Evolutionary conservation across 2,888 invertebrate genomes (phyloP).

Genomic region (Tachystola acroxantha): DNA sequence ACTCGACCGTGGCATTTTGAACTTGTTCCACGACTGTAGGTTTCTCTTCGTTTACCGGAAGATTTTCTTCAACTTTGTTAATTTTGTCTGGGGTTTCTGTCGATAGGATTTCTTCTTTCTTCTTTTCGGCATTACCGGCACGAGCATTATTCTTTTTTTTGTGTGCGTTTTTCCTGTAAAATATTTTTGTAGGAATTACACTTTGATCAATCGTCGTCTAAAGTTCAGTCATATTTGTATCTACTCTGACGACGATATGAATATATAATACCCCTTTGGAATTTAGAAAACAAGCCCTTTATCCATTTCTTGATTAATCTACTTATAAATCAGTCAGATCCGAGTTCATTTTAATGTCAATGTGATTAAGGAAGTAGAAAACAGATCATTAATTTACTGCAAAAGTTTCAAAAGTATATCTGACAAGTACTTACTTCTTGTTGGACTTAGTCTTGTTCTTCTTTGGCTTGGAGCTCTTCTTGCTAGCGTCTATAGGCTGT

Average conservation of each 20-base stretch:
- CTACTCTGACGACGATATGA: too few relatives aligned
- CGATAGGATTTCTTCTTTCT: slow-evolving; percentile 25
- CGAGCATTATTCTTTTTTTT: slow-evolving; percentile 64
- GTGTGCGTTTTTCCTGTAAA: slow-evolving; percentile 52
- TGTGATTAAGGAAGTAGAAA: too few relatives aligned
- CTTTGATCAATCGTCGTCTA: too few relatives aligned
- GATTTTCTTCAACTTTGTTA: slow-evolving; percentile 36
- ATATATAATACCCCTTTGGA: too few relatives aligned
- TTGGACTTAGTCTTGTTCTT: slow-evolving; percentile 50
- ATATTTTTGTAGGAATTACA: too few relatives aligned
- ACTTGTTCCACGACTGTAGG: slow-evolving; percentile 21
- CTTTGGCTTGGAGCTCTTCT: slow-evolving; percentile 72
- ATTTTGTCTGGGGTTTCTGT: slow-evolving; percentile 32
- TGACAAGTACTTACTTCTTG: slow-evolving; percentile 4
- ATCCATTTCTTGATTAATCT: too few relatives aligned
- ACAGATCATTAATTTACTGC: too few relatives aligned
- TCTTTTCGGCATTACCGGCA: slow-evolving; percentile 36
- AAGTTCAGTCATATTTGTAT: too few relatives aligned
- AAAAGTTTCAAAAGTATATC: too few relatives aligned
- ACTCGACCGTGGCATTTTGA: slow-evolving; percentile 27
- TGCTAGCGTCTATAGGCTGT: slow-evolving; percentile 74
- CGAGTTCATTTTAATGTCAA: too few relatives aligned
- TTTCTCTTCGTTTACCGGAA: slow-evolving; percentile 30
- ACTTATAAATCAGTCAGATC: too few relatives aligned
- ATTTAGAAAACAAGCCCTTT: too few relatives aligned